A percentile compares a stretch with the other conserved stretches of the same genome.
Evolutionary conservation across 1,140 invertebrate genomes (phyloP).

Genomic region (Polyergus mexicanus): DNA sequence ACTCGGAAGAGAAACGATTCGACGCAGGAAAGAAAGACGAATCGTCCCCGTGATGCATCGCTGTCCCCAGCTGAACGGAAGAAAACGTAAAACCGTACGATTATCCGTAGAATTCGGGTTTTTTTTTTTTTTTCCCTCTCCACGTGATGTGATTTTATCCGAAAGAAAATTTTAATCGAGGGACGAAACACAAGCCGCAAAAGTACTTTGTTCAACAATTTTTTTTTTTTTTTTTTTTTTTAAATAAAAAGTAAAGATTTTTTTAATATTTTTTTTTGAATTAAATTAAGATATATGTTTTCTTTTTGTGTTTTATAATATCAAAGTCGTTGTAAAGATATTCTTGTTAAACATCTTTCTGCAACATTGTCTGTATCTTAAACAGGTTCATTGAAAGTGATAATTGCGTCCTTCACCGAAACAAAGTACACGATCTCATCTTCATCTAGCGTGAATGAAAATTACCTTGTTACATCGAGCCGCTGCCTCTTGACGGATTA

Average conservation of each 20-base stretch:
- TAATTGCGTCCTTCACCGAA: constrained; percentile 58
- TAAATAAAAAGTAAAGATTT: background rate
- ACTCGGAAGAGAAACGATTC: background rate
- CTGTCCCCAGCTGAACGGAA: constrained; percentile 2
- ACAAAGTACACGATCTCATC: constrained; percentile 35
- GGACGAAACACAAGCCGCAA: background rate
- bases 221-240: background rate
- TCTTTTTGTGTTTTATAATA: background rate
- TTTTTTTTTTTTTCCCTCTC: too few relatives aligned
- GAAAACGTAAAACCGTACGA: constrained; percentile 34
- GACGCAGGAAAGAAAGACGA: constrained; percentile 20
- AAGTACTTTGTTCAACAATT: background rate
- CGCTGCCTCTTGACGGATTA: constrained; percentile 51
- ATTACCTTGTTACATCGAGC: constrained; percentile 48
- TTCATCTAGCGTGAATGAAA: constrained; percentile 50
- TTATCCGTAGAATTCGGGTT: constrained; percentile 8
- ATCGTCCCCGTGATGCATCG: background rate
- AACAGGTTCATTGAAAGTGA: constrained; percentile 13
- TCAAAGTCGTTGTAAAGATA: background rate
- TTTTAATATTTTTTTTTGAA: background rate
- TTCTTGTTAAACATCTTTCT: background rate
- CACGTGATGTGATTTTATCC: background rate
- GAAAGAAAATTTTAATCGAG: constrained; percentile 2
- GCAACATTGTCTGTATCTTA: background rate
- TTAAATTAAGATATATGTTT: background rate